phyloP scores from a whole-genome alignment of 2,888 invertebrate species.

The Melanophora roralis region DNA sequence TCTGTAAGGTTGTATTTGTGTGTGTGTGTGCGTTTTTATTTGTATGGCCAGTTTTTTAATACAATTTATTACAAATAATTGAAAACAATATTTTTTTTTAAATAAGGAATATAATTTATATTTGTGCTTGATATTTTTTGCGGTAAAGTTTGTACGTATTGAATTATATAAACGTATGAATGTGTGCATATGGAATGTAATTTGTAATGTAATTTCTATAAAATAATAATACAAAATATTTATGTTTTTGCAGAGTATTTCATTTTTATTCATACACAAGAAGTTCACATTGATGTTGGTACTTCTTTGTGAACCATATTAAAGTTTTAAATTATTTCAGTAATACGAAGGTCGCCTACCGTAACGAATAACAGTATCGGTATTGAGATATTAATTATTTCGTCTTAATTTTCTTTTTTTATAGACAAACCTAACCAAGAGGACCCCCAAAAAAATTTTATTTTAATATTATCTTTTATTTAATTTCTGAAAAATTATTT shows the following conservation, averaged over 20 bases:
- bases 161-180: not conserved
- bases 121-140: not conserved
- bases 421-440: no score
- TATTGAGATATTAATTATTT: no score
- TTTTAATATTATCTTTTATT: no score
- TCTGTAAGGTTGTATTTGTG: no score
- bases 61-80: conserved; percentile 23
- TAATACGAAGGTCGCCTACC: no score
- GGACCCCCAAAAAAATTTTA: no score
- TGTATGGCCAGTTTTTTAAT: not conserved
- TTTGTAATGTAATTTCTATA: conserved; percentile 33
- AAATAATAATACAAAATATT: conserved; percentile 39
- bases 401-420: no score
- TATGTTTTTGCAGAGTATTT: not conserved
- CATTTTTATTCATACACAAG: not conserved
- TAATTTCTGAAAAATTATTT: no score
- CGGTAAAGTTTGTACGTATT: not conserved
- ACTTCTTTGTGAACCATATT: not conserved
- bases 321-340: not conserved
- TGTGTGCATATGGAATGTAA: conserved; percentile 8
- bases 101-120: not conserved
- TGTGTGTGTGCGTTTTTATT: no score
- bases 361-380: no score
- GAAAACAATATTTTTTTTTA: conserved; percentile 1
- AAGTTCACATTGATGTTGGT: conserved; percentile 8